Conservation (phyloP, 2,113 vertebrate genomes). For the Anas platyrhynchos region DNA sequence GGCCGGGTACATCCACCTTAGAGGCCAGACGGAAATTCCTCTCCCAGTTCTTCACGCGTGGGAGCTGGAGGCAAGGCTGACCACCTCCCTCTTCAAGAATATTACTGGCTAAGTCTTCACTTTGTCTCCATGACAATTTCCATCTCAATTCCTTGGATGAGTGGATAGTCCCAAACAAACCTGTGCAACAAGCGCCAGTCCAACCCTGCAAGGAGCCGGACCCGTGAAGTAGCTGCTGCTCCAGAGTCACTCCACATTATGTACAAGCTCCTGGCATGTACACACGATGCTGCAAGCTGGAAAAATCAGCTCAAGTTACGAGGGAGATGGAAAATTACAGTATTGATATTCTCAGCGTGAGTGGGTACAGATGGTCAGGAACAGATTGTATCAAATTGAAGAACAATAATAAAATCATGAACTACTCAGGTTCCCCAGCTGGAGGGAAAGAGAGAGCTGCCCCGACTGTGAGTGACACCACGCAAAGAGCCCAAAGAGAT, state of each 20-base stretch:
- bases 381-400: conserved; percentile 69
- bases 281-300: conserved; percentile 15
- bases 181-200: not conserved
- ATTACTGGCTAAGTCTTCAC: conserved; percentile 5
- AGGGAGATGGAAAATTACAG: conserved; percentile 68
- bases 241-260: not conserved
- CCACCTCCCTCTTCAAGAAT: conserved; percentile 14
- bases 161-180: not conserved
- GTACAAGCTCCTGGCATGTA: conserved; percentile 8
- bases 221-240: conserved; percentile 1
- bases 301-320: conserved; percentile 57
- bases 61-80: conserved; percentile 23
- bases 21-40: conserved; percentile 18
- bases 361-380: conserved; percentile 69
- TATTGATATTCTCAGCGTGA: conserved; percentile 64
- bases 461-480: not conserved
- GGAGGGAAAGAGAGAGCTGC: not conserved
- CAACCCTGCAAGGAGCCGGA: not conserved
- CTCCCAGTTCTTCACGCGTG: not conserved
- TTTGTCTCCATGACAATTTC: conserved; percentile 58
- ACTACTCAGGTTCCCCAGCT: conserved; percentile 48
- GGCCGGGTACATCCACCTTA: not conserved
- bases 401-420: conserved; percentile 68
- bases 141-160: conserved; percentile 5
- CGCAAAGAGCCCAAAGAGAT: not conserved